Percentiles rank a stretch among this genome's conserved stretches.
Conservation (phyloP, 2,888 invertebrate species). For the Synanthedon vespiformis region DNA sequence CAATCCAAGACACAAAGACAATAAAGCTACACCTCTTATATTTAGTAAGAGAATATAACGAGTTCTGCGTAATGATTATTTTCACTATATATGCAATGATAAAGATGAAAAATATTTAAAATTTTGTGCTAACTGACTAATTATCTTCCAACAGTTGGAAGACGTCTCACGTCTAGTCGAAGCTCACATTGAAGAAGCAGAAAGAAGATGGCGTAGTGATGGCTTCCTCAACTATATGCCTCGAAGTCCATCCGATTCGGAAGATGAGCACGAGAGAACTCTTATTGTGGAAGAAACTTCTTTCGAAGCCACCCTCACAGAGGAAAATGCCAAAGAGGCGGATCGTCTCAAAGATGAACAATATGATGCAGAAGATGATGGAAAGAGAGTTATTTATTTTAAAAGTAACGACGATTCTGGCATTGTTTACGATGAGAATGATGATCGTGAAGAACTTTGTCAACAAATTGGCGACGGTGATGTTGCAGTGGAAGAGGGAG, state of each 20-base stretch:
- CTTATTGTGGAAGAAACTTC: slow-evolving; percentile 36
- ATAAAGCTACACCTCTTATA: no score
- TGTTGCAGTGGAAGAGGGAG: background rate
- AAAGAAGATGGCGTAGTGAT: slow-evolving; percentile 39
- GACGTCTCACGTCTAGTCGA: slow-evolving; percentile 53
- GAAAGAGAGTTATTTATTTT: slow-evolving; percentile 2
- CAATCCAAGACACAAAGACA: no score
- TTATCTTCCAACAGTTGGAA: slow-evolving; percentile 29
- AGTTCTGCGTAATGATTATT: no score
- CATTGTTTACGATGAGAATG: slow-evolving; percentile 11
- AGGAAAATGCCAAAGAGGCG: slow-evolving; percentile 16
- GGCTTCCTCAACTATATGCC: slow-evolving; percentile 24
- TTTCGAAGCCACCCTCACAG: slow-evolving; percentile 46
- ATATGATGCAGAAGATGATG: slow-evolving; percentile 6
- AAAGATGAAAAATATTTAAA: no score
- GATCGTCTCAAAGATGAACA: slow-evolving; percentile 6
- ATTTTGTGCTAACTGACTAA: no score
- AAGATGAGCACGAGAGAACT: slow-evolving; percentile 37
- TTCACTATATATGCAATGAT: no score
- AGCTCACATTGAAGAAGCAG: slow-evolving; percentile 45
- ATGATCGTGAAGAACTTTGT: slow-evolving; percentile 4
- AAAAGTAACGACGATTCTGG: slow-evolving; percentile 17
- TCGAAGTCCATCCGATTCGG: slow-evolving; percentile 21
- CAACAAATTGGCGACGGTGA: background rate
- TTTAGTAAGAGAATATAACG: no score